Evolutionary conservation across 2,113 vertebrate genomes (phyloP).

Genomic region (Patagioenas fasciata): DNA sequence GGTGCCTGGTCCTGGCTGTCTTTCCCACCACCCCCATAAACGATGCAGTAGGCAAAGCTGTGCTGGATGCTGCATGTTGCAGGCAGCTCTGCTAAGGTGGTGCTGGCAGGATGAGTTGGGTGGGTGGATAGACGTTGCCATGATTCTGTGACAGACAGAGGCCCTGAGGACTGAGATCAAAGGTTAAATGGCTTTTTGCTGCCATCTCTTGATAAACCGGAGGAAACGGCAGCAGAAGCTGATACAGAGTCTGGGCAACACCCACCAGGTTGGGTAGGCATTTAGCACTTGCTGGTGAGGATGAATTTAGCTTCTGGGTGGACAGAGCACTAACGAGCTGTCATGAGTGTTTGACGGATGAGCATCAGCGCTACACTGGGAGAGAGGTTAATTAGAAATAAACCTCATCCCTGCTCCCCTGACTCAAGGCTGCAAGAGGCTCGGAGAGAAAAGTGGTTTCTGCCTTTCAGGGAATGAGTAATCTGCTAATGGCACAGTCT

Average conservation of each 20-base stretch:
- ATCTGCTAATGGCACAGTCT: neutral
- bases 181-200: conserved; percentile 68
- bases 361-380: neutral
- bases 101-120: neutral
- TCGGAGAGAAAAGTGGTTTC: neutral
- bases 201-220: conserved; percentile 60
- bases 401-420: neutral
- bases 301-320: neutral
- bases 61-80: neutral
- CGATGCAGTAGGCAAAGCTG: fast-evolving
- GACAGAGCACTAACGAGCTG: neutral
- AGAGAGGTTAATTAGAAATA: neutral
- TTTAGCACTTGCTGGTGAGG: neutral
- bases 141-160: neutral
- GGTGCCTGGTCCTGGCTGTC: neutral
- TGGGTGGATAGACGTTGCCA: neutral
- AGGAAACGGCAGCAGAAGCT: conserved; percentile 18
- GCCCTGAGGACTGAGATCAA: conserved; percentile 6
- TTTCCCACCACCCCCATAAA: fast-evolving
- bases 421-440: neutral
- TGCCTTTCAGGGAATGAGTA: neutral
- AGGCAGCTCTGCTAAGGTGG: fast-evolving
- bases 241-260: neutral
- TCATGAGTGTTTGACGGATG: neutral
- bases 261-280: neutral